Conservation (phyloP, 2,888 invertebrate species). For the Meiosimyza decipiens region DNA sequence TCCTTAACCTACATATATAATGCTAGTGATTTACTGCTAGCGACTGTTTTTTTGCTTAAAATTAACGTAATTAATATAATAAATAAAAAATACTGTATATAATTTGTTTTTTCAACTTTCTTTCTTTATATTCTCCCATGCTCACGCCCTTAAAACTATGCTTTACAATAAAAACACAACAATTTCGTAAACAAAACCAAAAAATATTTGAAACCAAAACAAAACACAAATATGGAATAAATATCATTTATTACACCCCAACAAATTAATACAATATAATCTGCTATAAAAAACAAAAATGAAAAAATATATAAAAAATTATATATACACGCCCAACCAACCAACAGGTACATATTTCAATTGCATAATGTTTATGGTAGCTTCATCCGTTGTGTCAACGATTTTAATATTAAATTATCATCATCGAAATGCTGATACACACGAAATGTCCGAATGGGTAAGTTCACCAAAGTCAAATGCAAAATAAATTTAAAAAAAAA, state of each 20-base stretch:
- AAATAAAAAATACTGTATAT: constrained; percentile 24
- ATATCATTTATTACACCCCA: background rate
- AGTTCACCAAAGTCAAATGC: constrained; percentile 61
- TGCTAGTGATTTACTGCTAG: background rate
- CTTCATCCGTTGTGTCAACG: constrained; percentile 97
- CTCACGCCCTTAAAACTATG: constrained; percentile 27
- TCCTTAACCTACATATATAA: background rate
- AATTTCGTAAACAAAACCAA: no score
- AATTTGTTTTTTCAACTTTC: constrained; percentile 21
- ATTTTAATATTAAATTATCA: constrained; percentile 98
- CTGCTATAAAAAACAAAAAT: constrained; percentile 7
- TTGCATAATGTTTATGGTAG: constrained; percentile 99
- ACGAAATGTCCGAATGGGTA: constrained; percentile 98
- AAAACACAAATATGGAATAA: constrained; percentile 18
- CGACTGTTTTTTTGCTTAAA: background rate
- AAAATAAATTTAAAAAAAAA: constrained; percentile 19
- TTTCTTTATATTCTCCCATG: constrained; percentile 25
- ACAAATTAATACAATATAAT: constrained; percentile 15
- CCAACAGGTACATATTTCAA: constrained; percentile 93
- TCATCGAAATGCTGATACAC: constrained; percentile 96
- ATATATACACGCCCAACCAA: constrained; percentile 65
- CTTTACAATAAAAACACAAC: constrained; percentile 13
- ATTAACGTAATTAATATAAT: background rate
- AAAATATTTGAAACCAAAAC: constrained; percentile 1
- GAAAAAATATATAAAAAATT: constrained; percentile 42